phyloP scores from a whole-genome alignment of 2,888 invertebrate genomes.

The Onchidella celtica region DNA sequence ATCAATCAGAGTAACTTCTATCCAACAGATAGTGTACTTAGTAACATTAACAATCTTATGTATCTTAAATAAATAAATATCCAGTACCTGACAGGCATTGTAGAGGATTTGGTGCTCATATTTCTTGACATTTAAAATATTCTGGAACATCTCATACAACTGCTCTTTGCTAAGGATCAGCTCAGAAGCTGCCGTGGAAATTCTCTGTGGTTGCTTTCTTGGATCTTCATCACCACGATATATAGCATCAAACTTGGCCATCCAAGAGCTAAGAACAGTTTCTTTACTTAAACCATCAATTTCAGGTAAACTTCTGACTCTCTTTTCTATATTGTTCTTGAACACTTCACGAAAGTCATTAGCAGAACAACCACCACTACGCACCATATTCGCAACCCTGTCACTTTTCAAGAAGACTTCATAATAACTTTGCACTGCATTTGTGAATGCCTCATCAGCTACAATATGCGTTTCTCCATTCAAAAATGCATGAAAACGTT shows the following conservation, averaged over 20 bases:
- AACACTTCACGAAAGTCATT: constrained; percentile 99
- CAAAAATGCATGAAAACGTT: constrained; percentile 95
- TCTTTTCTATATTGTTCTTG: constrained; percentile 98
- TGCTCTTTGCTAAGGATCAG: constrained; percentile 98
- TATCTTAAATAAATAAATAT: too few species aligned
- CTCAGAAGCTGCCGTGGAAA: constrained; percentile 83
- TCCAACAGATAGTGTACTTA: too few species aligned
- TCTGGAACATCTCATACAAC: constrained; percentile 99
- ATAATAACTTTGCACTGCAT: constrained; percentile 93
- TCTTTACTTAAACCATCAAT: constrained; percentile 99
- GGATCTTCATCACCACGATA: constrained; percentile 84
- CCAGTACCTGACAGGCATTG: constrained; percentile 94
- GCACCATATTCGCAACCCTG: constrained; percentile 96
- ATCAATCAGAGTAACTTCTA: too few species aligned
- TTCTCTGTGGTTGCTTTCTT: constrained; percentile 84
- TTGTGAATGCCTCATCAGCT: constrained; percentile 91
- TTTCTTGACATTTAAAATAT: constrained; percentile 98
- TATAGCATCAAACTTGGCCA: constrained; percentile 99
- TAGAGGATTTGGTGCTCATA: constrained; percentile 99
- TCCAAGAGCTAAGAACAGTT: constrained; percentile 98
- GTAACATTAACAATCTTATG: too few species aligned
- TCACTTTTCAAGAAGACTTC: constrained; percentile 97
- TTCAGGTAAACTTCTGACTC: constrained; percentile 97
- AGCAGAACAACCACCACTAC: constrained; percentile 98
- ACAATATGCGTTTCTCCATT: constrained; percentile 92